phyloP scores from a whole-genome alignment of 2,113 vertebrate genomes.

The Sinocyclocheilus maitianheensis region DNA sequence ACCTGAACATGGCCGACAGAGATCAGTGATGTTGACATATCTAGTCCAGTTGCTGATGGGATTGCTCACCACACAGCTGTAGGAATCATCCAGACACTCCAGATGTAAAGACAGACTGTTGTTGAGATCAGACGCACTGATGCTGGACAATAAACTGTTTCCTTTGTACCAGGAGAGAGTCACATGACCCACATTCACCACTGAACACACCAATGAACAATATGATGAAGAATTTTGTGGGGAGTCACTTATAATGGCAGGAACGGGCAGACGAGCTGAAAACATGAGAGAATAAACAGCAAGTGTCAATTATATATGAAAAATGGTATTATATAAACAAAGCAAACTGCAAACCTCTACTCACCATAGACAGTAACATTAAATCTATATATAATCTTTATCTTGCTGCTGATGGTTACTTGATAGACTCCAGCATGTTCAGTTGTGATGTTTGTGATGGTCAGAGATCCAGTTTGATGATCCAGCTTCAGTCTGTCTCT shows the following conservation, averaged over 20 bases:
- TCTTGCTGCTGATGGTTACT: not conserved
- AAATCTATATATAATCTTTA: not conserved
- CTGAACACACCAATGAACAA: not conserved
- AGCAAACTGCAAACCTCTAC: not conserved
- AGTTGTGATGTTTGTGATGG: not conserved
- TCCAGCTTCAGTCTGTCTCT: not conserved
- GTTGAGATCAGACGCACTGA: not conserved
- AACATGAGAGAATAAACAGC: not conserved
- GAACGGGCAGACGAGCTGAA: not conserved
- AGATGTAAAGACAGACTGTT: not conserved
- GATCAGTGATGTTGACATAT: not conserved
- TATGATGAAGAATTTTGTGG: not conserved
- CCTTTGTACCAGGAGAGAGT: no score
- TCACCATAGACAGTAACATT: not conserved
- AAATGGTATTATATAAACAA: not conserved
- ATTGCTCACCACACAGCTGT: not conserved
- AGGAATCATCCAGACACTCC: not conserved
- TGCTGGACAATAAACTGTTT: constrained; percentile 3
- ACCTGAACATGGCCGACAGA: constrained; percentile 10
- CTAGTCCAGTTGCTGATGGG: not conserved
- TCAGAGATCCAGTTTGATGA: not conserved
- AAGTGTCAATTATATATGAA: not conserved
- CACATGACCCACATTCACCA: not conserved
- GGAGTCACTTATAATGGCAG: not conserved
- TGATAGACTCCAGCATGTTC: not conserved